Base-by-base conservation (phyloP, 2,797 vertebrate species). In the Manis crassicaudata region DNA sequence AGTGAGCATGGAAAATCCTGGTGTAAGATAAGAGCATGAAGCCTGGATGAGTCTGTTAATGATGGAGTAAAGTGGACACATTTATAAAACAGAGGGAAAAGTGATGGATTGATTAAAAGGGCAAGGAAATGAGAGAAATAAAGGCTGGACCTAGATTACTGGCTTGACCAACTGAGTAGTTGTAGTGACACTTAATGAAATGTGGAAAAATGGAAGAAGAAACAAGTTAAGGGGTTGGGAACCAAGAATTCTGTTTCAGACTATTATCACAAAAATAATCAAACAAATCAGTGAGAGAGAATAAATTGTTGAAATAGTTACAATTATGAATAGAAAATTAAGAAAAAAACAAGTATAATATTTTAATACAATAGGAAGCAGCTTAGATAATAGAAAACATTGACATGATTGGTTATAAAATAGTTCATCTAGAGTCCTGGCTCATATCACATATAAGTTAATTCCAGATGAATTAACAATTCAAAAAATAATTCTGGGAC, bases 331-430 rank as follows among this genome's bases (percentile, higher is more conserved):
- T 54, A 43, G 13, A 46, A 90, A 90, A 37, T 88, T 85, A 58
- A 50, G 11, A 92, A 88, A 81, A 81, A 86, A 88, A 68, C 4
- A 25, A 65, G 9, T n/a, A 63, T 25, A 50, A 40, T 50, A 89
- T 86, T 96, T 89, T 10, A n/a, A 7, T 72, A 63, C 16, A 32
- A 0, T 54, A 65, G 40, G 1, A 92, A 93, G 72, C 50, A 3
- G 20, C 8, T 93, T 76, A 73, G 46, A 56, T 68, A 20, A 60
- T 46, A 79, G 16, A 46, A 96, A 93, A 96, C 93, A 58, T 32
- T 83, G 27, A 46, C 14, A 27, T 14, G 12, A 79, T 35, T 90
- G 17, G 32, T 46, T 92, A 68, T 84, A 83, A 95, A 76, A 58
- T 72, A 73, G 23, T 58, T 72, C 35, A 80, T 14, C 63, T 83